Base-by-base conservation (phyloP, 2,113 vertebrate species). In the Heterocephalus glaber region DNA sequence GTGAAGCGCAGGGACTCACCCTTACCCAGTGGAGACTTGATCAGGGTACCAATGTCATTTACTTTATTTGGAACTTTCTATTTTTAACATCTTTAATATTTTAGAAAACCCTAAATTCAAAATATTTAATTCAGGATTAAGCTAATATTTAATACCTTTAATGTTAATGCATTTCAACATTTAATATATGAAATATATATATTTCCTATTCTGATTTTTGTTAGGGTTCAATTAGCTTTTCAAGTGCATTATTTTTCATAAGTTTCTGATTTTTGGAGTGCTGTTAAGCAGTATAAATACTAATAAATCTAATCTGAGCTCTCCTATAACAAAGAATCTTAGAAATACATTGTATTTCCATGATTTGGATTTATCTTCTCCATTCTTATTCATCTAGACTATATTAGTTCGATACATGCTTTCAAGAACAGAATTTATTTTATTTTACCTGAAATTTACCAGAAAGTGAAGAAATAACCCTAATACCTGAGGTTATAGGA, bases 401-500 rank as follows among this genome's bases (percentile, higher is more conserved):
- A 54, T 60, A 70, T 84, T 76, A 49, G 52, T 60, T 82, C 24
- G 30, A 61, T 76, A 56, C 68, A 65, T 89, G 11, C 47, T 90
- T 85, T 95, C 24, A 47, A 83, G 12, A 63, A 47, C n/a, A 49
- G 22, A 52, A 60, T 93, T 93, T 44, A 90, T 88, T 60, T 77
- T 74, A 63, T 82, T 86, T 90, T 93, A 74, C 17, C 24, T 54
- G 85, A 81, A 90, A 10, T 77, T 93, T 94, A 33, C 70, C 54
- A 92, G 33, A 58, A 5, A 74, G 7, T 81, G 6, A 88, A 97
- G 38, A 52, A 74, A 90, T 85, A 90, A 70, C 77, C 20, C 82
- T 82, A 84, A 89, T 81, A 81, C 80, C 41, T 20, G 74, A 65
- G 22, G 24, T 74, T 24, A 63, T 44, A 79, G 47, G 20, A 85